Base-by-base conservation (phyloP, 2,888 invertebrate species). In the Eupeodes luniger region DNA sequence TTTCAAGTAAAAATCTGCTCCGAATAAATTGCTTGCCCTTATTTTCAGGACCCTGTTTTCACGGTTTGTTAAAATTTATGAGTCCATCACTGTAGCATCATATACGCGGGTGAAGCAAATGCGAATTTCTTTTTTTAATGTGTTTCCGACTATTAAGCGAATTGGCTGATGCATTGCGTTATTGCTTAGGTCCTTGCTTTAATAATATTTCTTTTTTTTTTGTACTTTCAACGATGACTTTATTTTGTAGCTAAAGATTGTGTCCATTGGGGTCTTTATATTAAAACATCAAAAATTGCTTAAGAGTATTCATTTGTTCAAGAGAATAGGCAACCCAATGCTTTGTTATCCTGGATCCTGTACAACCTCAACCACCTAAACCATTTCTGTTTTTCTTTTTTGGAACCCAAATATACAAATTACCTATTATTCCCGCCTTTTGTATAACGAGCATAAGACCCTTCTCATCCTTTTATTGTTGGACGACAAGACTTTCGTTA, bases 261-360 rank as follows among this genome's bases (percentile, higher is more conserved):
- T 51, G 44, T 70, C 70, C 55, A 10, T 44, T 47, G 27, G 6
- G 53, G 59, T 69, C 62, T 69, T 40, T 40, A 4, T 36, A 85
- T 76, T 76, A 70, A 47, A 76, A 70, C 64, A 64, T 76, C 64
- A 85, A 81, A 80, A 75, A 80, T 74, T 74, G 67, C 49, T 72
- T 40, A 72, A 66, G 36, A 12, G 51, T 36, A 67, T 66, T 67
- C 55, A 59, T 66, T 70, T 64, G 64, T 40, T 36, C 51, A 40
- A 5, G 19, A 16, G n/a, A 34, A 47, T 4, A 14, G 19, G 5
- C 59, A 61, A 34, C 34, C 16, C 53, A 34, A 27, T 6, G 19
- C 40, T 72, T 49, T 62, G 27, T 55, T 44, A 27, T 66, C 55
- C 12, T 61, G 36, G 27, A 12, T 57, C 47, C 16, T 67, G 51